Evolutionary conservation across 2,113 vertebrate genomes (phyloP).

Genomic region (Nansenia antarctica): DNA sequence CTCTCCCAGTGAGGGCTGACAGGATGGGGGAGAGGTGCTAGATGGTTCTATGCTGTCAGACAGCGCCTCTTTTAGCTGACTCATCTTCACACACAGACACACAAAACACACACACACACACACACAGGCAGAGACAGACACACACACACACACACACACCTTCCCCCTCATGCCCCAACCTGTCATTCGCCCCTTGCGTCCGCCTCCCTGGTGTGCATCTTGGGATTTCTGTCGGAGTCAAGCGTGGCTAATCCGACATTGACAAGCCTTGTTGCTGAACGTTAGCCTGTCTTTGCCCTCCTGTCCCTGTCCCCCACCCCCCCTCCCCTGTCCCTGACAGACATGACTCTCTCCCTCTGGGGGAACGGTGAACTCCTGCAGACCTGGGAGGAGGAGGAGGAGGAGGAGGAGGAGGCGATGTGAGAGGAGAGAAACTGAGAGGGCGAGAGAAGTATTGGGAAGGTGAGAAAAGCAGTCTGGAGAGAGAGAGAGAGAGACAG

Average conservation of each 20-base stretch:
- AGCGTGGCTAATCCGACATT: slow-evolving; percentile 44
- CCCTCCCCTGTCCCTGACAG: slow-evolving; percentile 36
- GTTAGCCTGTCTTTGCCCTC: slow-evolving; percentile 52
- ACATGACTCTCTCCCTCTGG: slow-evolving; percentile 36
- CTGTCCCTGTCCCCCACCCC: slow-evolving; percentile 28
- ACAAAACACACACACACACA: too few species aligned
- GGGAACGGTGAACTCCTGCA: slow-evolving; percentile 31
- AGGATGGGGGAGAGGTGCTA: background rate
- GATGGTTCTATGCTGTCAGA: slow-evolving; percentile 11
- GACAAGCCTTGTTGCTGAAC: slow-evolving; percentile 43
- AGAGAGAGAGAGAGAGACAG: background rate
- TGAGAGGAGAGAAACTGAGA: background rate
- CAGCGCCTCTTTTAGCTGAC: slow-evolving; percentile 49
- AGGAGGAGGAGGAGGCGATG: slow-evolving; percentile 18
- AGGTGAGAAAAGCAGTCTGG: background rate
- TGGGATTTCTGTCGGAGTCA: slow-evolving; percentile 39
- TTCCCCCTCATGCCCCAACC: background rate
- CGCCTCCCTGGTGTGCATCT: slow-evolving; percentile 25
- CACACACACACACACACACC: background rate
- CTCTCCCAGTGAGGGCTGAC: slow-evolving; percentile 48
- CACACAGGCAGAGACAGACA: too few species aligned
- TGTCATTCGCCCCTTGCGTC: background rate
- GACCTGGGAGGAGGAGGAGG: slow-evolving; percentile 31
- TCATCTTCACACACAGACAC: slow-evolving; percentile 55
- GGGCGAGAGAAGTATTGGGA: background rate